Evolutionary conservation across 1,140 invertebrate genomes (phyloP).

Genomic region (Hormaphis cornu): DNA sequence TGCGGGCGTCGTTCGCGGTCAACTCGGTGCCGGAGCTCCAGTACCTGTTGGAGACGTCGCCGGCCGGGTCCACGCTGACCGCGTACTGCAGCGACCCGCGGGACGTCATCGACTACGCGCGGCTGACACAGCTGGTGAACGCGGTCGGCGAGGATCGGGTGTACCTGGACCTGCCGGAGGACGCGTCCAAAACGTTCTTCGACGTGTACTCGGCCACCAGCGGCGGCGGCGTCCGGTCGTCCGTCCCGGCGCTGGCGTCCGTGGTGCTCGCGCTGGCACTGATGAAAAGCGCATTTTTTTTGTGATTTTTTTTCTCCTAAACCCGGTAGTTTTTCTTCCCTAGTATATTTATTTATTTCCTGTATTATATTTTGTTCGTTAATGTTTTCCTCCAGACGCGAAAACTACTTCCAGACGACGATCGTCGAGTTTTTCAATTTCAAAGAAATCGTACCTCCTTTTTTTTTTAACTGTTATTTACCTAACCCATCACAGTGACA

Average conservation of each 20-base stretch:
- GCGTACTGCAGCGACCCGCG: slow-evolving; percentile 57
- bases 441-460: no score
- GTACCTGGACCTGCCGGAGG: slow-evolving; percentile 49
- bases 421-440: no score
- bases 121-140: slow-evolving; percentile 51
- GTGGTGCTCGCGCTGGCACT: no score
- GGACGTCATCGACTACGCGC: slow-evolving; percentile 52
- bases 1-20: slow-evolving; percentile 36
- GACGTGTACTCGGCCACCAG: neutral
- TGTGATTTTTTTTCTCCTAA: no score
- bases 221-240: neutral
- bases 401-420: no score
- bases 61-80: slow-evolving; percentile 49
- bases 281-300: no score
- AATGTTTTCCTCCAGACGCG: no score
- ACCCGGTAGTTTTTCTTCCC: no score
- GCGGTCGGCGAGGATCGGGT: slow-evolving; percentile 51
- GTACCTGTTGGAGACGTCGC: slow-evolving; percentile 45
- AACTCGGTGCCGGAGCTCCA: slow-evolving; percentile 50
- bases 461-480: no score
- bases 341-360: no score
- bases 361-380: no score
- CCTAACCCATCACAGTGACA: no score
- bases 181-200: neutral
- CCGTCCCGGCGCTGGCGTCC: neutral